Percentiles rank a stretch among this genome's conserved stretches.
These are phyloP conservation scores for Bombus superbus DNA, from an alignment of 1,140 invertebrate species.

Conservation along the genomic window DNA sequence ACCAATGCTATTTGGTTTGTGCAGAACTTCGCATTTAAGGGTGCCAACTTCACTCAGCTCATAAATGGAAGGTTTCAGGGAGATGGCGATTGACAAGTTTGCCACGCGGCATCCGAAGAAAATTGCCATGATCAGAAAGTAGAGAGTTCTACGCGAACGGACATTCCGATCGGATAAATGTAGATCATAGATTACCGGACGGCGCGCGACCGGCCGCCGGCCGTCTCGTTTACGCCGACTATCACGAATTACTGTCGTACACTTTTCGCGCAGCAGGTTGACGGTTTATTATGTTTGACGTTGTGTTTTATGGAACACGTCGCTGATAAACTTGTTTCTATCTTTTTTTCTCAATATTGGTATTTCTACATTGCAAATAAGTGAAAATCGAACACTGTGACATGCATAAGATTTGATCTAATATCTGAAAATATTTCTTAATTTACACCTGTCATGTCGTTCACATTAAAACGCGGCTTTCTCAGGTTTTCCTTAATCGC, in stretches of 20 bases:
- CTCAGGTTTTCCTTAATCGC: background rate
- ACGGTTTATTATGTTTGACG: constrained; percentile 17
- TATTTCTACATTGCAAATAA: background rate
- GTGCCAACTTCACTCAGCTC: background rate
- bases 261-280: background rate
- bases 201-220: constrained; percentile 1
- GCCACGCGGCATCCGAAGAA: constrained; percentile 31
- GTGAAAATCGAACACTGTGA: background rate
- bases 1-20: no score
- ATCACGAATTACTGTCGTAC: constrained; percentile 33
- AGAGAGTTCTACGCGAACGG: background rate
- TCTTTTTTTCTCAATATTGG: background rate
- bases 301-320: background rate
- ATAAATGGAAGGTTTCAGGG: background rate
- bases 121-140: constrained; percentile 38
- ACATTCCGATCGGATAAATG: constrained; percentile 29
- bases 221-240: background rate
- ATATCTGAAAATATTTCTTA: background rate
- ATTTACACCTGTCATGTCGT: no score
- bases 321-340: background rate
- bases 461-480: background rate
- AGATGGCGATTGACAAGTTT: constrained; percentile 15
- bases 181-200: constrained; percentile 34
- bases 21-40: no score
- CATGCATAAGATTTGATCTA: background rate